Conservation (phyloP, 1,140 invertebrate genomes). For the Diprion similis region DNA sequence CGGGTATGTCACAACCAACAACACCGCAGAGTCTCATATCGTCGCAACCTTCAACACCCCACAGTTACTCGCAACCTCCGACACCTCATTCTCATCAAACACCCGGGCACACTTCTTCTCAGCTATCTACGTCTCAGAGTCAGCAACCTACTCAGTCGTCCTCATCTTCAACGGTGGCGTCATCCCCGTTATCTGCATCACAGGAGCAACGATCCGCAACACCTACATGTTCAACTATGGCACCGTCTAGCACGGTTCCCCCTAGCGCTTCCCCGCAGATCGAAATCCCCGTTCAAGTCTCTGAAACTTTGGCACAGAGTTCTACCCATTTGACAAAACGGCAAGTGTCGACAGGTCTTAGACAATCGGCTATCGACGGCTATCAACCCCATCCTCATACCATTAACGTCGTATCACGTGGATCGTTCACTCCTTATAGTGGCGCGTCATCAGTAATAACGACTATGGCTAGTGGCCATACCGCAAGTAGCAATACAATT, state of each 20-base stretch:
- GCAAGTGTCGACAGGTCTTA: conserved; percentile 32
- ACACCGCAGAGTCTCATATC: conserved; percentile 55
- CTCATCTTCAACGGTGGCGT: conserved; percentile 36
- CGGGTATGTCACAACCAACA: conserved; percentile 51
- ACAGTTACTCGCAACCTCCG: conserved; percentile 55
- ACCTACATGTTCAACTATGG: conserved; percentile 42
- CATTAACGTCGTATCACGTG: conserved; percentile 47
- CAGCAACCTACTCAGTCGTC: conserved; percentile 34
- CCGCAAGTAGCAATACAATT: conserved; percentile 76
- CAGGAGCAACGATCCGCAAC: conserved; percentile 30
- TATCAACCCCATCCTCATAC: conserved; percentile 57
- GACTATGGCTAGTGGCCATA: conserved; percentile 79
- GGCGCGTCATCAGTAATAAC: conserved; percentile 63
- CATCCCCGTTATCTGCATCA: conserved; percentile 36
- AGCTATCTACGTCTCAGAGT: conserved; percentile 29
- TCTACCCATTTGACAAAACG: conserved; percentile 31
- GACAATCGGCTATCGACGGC: conserved; percentile 44
- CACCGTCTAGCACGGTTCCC: conserved; percentile 36
- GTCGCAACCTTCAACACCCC: conserved; percentile 54
- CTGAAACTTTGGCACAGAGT: conserved; percentile 32
- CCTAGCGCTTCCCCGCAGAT: conserved; percentile 45
- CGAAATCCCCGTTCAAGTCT: conserved; percentile 19
- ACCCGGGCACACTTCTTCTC: conserved; percentile 32
- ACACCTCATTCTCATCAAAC: conserved; percentile 47
- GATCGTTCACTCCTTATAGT: conserved; percentile 44